Evolutionary conservation across 2,888 invertebrate genomes (phyloP).

Genomic region (Morpho helenor): DNA sequence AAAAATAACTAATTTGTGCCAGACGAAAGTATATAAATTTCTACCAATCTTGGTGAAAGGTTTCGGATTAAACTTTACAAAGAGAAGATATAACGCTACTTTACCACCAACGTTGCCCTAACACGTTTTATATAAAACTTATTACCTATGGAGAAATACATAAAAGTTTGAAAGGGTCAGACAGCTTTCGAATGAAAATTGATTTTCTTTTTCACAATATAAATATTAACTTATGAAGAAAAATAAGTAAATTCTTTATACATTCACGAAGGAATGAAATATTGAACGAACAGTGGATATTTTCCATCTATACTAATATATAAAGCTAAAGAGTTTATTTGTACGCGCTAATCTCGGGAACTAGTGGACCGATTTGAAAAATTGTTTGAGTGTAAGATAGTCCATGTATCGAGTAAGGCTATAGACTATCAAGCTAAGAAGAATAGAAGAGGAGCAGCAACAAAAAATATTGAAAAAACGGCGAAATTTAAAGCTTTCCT

Average conservation of each 20-base stretch:
- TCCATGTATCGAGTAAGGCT: too few relatives aligned
- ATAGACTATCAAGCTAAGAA: too few relatives aligned
- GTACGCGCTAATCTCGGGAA: too few relatives aligned
- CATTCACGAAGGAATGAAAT: not conserved
- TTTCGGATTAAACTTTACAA: constrained; percentile 4
- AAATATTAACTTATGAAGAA: not conserved
- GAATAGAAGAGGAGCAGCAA: too few relatives aligned
- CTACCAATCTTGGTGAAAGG: constrained; percentile 9
- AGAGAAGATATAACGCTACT: not conserved
- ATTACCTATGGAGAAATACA: constrained; percentile 1
- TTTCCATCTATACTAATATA: too few relatives aligned
- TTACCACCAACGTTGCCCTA: not conserved
- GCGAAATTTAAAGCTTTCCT: too few relatives aligned
- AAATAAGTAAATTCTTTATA: too few relatives aligned
- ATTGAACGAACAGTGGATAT: not conserved
- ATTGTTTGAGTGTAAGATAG: too few relatives aligned
- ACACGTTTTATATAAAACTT: not conserved
- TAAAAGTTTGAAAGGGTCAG: not conserved
- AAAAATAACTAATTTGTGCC: not conserved
- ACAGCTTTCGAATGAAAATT: constrained; percentile 1
- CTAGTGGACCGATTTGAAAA: too few relatives aligned
- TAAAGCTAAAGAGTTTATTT: too few relatives aligned
- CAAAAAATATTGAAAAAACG: too few relatives aligned
- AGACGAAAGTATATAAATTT: constrained; percentile 2
- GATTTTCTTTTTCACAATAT: not conserved